Base-by-base conservation (phyloP, 1,140 invertebrate genomes). In the Calosoma granatense region DNA sequence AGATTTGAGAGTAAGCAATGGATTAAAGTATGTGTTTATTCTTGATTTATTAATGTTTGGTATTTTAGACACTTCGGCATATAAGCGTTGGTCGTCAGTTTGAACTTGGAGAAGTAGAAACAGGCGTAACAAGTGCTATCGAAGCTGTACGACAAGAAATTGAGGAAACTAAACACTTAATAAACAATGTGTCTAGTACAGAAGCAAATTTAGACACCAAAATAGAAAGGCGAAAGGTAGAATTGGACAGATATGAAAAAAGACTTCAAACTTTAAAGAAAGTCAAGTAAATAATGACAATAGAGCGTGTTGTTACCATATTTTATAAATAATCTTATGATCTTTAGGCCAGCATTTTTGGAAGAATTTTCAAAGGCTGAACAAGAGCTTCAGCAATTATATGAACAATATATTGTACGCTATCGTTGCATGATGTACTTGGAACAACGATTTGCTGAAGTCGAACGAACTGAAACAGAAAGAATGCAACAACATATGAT, bases 321-420 rank as follows among this genome's bases (percentile, higher is more conserved):
- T 58, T 56, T 57, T 19, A 14, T 53, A 51, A 20, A 39, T 43
- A 15, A 22, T 41, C 53, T 57, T 19, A 51, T 56, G 11, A 12
- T 36, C n/a, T 36, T 36, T 62, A 91, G 96, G 43, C 97, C 97
- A 2, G 94, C 94, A 0, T 98, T 97, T 71, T 88, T 98, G 82
- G 90, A 96, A 66, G 97, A 99, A 72, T 94, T 96, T 72, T 92
- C 96, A 60, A 84, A 86, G 47, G 78, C 94, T 11, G 95, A 99
- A 73, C 75, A 80, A 43, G 92, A 97, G 68, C 72, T 98, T 4
- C 85, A 88, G 65, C 74, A 80, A 63, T 74, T 95, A 12, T 98
- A 97, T 73, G 83, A 91, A 51, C 81, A 87, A 58, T 98, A 97
- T 74, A 83, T 97, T 23, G 76, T 87, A 52, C 85, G 92, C 55